These are phyloP conservation scores for Bombus impatiens DNA, from an alignment of 1,140 invertebrate species.

Conservation along the genomic window DNA sequence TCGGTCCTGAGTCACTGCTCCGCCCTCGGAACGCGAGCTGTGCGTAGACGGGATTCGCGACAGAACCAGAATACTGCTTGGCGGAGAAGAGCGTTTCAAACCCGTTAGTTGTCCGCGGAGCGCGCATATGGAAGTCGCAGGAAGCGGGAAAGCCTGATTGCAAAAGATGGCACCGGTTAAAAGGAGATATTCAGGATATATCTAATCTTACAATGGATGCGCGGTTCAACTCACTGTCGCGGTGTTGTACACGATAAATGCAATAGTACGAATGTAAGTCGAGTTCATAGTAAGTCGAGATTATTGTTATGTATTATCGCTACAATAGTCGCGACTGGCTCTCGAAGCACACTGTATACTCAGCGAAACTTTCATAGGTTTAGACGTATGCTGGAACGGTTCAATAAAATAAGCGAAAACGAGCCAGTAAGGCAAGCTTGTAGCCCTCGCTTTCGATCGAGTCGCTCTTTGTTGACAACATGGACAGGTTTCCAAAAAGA, in stretches of 20 bases:
- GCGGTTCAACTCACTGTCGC: not conserved
- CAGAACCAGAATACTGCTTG: constrained; percentile 7
- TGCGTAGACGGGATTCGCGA: constrained; percentile 43
- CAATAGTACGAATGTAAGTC: not conserved
- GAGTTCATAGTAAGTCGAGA: not conserved
- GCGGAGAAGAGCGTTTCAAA: constrained; percentile 5
- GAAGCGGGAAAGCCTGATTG: not conserved
- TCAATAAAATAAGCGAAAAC: not conserved
- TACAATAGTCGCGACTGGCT: no score
- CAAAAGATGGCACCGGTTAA: not conserved
- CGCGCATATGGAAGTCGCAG: not conserved
- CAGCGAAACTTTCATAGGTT: not conserved
- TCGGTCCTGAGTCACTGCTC: constrained; percentile 59
- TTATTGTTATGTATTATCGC: not conserved
- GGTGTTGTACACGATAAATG: not conserved
- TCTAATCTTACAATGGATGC: not conserved
- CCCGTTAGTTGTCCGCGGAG: not conserved
- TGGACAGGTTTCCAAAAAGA: not conserved
- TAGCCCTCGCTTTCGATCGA: not conserved
- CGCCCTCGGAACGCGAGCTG: constrained; percentile 43
- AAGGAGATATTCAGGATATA: not conserved
- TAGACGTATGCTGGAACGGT: not conserved
- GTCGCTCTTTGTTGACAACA: not conserved
- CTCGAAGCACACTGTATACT: not conserved
- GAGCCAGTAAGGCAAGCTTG: not conserved